Percentiles rank a stretch among this genome's conserved stretches.
These are phyloP conservation scores for Ibidorhyncha struthersii DNA, from an alignment of 2,113 vertebrate species.

Conservation along the genomic window DNA sequence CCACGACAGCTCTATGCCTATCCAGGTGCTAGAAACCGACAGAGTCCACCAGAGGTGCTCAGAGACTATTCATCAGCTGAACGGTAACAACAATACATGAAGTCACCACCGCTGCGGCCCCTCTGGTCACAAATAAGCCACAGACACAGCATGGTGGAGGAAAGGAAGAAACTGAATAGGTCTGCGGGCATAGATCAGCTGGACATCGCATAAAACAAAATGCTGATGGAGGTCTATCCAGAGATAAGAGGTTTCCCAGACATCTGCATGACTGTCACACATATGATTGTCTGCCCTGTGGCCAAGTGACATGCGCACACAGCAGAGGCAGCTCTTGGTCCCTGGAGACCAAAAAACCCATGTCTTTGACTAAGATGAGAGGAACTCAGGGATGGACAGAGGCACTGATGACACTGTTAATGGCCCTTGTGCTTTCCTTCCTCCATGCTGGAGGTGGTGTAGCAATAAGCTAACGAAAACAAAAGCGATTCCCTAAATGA, in stretches of 20 bases:
- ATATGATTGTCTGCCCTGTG: neutral
- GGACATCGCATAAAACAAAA: neutral
- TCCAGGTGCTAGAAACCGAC: neutral
- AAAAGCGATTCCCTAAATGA: neutral
- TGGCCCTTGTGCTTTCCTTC: neutral
- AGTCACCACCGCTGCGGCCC: neutral
- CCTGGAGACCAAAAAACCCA: neutral
- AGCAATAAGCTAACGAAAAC: neutral
- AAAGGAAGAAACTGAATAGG: neutral
- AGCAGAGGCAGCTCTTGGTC: neutral
- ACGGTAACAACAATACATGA: fast-evolving
- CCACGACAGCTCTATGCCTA: neutral
- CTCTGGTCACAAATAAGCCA: neutral
- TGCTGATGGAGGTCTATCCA: neutral
- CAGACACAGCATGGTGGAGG: neutral
- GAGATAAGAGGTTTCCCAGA: neutral
- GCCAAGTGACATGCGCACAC: neutral
- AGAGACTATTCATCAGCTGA: neutral
- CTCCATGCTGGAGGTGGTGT: neutral
- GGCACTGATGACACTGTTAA: neutral
- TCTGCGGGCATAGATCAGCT: neutral
- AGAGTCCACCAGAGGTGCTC: neutral
- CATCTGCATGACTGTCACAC: neutral
- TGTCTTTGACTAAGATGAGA: neutral
- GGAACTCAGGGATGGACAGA: neutral